Evolutionary conservation across 2,113 vertebrate genomes (phyloP), one percentile per base, ranked within the genome.

Genomic region (Bos javanicus): DNA sequence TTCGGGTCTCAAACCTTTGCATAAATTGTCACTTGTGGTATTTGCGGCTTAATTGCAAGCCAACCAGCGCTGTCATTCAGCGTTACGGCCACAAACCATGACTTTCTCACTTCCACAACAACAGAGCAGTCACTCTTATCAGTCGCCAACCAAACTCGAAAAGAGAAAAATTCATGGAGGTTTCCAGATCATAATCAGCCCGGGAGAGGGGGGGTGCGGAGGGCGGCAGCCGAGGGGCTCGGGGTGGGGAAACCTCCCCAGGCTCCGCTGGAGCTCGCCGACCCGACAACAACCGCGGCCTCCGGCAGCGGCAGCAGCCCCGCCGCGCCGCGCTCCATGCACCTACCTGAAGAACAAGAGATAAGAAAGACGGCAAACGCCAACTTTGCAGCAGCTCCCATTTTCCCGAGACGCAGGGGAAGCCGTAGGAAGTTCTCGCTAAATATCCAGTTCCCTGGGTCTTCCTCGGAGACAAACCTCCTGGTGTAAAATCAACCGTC

Each of bases 261-360:
- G 89, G 92, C 86, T 76, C 39, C 94, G 4, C 64, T 2, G 94
- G 87, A 89, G 95, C 97, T 93, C 56, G 43, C 81, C 39, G 76
- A 87, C 97, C 94, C 90, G 2, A 71, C 91, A 46, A 62, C 62
- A 57, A 48, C 87, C 59, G 76, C 62, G 80, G 92, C 94, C 74
- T 71, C 87, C 93, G 19, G 84, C 90, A 39, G 74, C 82, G 10
- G 60, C 76, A 5, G 52, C 88, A 50, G 90, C 95, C 85, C 71
- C 28, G 71, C 97, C 95, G 92, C 97, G 81, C 86, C 87, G 93
- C 85, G 97, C 93, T 86, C 74, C 86, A 60, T 0, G 97, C 96
- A 99, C 99, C 99, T 99, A 99, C 99, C 99, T 99, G 99, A 99
- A 98, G 99, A 99, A 96, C 99, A 99, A 90, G 99, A 99, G 99